These are phyloP conservation scores for Tragelaphus imberbis DNA, from an alignment of 2,113 vertebrate species.

Conservation along the genomic window DNA sequence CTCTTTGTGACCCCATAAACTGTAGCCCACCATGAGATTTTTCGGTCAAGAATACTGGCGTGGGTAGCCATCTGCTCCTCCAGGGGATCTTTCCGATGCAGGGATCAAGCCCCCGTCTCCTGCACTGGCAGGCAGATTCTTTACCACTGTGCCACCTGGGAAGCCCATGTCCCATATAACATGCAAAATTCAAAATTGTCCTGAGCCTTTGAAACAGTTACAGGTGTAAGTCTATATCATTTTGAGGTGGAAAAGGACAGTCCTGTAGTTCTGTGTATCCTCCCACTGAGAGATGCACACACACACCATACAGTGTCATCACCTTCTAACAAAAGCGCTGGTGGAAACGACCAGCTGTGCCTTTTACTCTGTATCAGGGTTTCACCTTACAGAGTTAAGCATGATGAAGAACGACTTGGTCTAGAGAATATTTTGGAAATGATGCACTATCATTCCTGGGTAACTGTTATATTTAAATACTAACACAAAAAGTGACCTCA, in stretches of 20 bases:
- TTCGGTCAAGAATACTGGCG: not conserved
- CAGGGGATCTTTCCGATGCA: fast-evolving
- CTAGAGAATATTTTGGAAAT: not conserved
- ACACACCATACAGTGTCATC: not conserved
- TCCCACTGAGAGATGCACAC: not conserved
- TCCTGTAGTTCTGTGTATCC: not conserved
- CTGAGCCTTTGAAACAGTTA: not conserved
- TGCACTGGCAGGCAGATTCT: not conserved
- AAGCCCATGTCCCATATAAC: not conserved
- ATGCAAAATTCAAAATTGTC: not conserved
- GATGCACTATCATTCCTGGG: not conserved
- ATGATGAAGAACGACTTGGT: not conserved
- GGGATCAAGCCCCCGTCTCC: not conserved
- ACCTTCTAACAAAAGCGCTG: not conserved
- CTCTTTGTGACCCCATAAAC: not conserved
- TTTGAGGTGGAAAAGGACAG: not conserved
- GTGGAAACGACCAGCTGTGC: not conserved
- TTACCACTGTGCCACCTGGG: not conserved
- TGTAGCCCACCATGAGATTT: not conserved
- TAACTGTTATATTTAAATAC: not conserved
- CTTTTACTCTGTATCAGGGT: not conserved
- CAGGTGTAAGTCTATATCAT: not conserved
- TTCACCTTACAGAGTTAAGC: not conserved
- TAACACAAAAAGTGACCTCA: not conserved
- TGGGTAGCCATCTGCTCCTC: not conserved